Conservation (phyloP, 2,113 vertebrate species). For the rat (Rattus norvegicus) region GRCr8 NC_086039.1:155130001-155130500, state of each 20-base stretch:
- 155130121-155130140: neutral
- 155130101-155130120: neutral
- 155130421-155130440: conserved; percentile 48
- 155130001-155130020: neutral
- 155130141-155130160: neutral
- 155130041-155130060: neutral
- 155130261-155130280: no score
- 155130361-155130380: neutral
- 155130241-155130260: no score
- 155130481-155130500: conserved; percentile 18
- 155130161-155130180: neutral
- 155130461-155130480: neutral
- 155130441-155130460: neutral
- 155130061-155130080: neutral
- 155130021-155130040: neutral
- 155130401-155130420: neutral
- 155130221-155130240: neutral
- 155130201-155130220: neutral
- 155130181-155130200: neutral
- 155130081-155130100: conserved; percentile 28
- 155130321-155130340: neutral
- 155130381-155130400: neutral
- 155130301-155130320: neutral
- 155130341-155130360: neutral
- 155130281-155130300: neutral